phyloP scores from a whole-genome alignment of 2,797 vertebrate genomes.

The Tolypeutes matacus region DNA sequence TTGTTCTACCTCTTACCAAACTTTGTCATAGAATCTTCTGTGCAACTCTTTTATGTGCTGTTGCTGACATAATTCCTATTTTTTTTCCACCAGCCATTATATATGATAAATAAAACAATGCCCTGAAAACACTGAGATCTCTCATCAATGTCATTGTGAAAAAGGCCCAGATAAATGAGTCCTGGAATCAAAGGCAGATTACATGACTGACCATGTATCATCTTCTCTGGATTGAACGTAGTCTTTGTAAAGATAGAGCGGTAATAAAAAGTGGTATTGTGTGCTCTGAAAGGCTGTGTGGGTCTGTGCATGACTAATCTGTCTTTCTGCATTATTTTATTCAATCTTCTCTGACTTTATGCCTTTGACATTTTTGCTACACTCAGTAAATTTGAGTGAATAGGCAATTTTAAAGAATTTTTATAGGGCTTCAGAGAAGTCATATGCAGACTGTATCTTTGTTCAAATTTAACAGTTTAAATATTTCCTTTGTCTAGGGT shows the following conservation, averaged over 20 bases:
- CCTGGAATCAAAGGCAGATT: constrained; percentile 99
- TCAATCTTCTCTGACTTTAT: constrained; percentile 99
- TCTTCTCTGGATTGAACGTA: constrained; percentile 99
- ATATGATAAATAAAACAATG: constrained; percentile 93
- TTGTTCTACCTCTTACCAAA: constrained; percentile 84
- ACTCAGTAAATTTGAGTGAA: constrained; percentile 99
- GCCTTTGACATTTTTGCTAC: constrained; percentile 99
- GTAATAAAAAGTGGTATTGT: constrained; percentile 99
- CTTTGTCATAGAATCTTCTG: constrained; percentile 87
- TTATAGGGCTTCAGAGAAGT: constrained; percentile 97
- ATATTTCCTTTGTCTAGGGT: constrained; percentile 92
- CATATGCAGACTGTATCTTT: constrained; percentile 96
- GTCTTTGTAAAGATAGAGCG: constrained; percentile 98
- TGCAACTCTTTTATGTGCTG: constrained; percentile 87
- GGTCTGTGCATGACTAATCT: constrained; percentile 99
- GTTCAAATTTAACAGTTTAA: constrained; percentile 97
- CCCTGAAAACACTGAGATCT: constrained; percentile 93
- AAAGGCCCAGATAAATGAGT: constrained; percentile 98
- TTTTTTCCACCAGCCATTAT: constrained; percentile 88
- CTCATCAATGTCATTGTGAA: constrained; percentile 99
- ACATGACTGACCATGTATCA: constrained; percentile 99
- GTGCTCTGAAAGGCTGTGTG: constrained; percentile 97
- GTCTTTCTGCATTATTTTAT: constrained; percentile 99
- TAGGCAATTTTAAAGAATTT: constrained; percentile 99
- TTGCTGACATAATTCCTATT: constrained; percentile 89